Base-by-base conservation (phyloP, 2,888 invertebrate genomes). In the Phaedon cochleariae region DNA sequence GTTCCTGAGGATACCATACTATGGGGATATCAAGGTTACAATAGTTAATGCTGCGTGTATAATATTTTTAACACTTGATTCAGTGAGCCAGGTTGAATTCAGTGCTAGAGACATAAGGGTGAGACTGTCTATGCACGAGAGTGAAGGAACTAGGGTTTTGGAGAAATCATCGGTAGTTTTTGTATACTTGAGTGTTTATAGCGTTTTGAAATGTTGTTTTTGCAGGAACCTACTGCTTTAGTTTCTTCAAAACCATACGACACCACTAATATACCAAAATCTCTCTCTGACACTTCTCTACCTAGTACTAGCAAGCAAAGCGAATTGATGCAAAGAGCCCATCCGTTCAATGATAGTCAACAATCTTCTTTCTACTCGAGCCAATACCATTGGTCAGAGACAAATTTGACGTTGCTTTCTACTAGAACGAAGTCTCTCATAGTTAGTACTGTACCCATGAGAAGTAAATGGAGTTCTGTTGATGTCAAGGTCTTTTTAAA, bases 51-150 rank as follows among this genome's bases (percentile, higher is more conserved):
- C 84, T 9, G 85, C 86, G 45, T 86, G 86, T 67, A 86, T 87
- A 0, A 85, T 84, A 31, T 80, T 85, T 67, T 79, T 89, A 12
- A 82, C 79, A 15, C 81, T 89, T 18, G 85, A 87, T 64, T 86
- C 87, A 12, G 88, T 90, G 58, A 90, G 88, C 57, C 87, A 89
- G 89, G 84, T 85, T 57, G 94, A 95, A 80, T 89, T 95, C 69
- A 92, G 92, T 5, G 94, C 94, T 2, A 90, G 90, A 71, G 94
- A 94, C 75, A 92, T 95, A 21, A 86, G 94, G 70, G 89, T 88
- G 48, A 87, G 94, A 51, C 85, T 94, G 22, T 76, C 79, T 15
- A 72, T 81, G 74, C 81, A 80, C 52, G 81, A 83, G 70, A 75
- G 57, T 73, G 79, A 41, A 17, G 20, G 59, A 12, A 26, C 60